phyloP scores from a whole-genome alignment of 2,797 vertebrate genomes.

The Synanceia verrucosa region DNA sequence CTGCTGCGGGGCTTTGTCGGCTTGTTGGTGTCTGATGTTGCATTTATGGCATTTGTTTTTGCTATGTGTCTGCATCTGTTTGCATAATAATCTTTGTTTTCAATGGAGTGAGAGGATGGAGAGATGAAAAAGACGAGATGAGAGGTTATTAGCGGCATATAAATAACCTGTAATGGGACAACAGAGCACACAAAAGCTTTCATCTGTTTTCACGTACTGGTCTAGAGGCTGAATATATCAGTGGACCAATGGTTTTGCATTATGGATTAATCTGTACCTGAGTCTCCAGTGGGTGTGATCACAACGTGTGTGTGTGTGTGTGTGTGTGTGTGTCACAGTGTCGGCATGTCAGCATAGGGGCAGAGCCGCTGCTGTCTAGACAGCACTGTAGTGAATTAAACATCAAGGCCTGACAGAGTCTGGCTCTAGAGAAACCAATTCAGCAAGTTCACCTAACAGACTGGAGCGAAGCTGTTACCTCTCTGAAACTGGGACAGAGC shows the following conservation, averaged over 20 bases:
- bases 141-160: slow-evolving; percentile 28
- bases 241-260: not conserved
- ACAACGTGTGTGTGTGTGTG: not conserved
- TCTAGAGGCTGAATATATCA: not conserved
- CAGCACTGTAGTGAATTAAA: slow-evolving; percentile 68
- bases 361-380: slow-evolving; percentile 66
- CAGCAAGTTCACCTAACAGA: slow-evolving; percentile 60
- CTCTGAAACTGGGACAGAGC: slow-evolving; percentile 54
- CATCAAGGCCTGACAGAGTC: slow-evolving; percentile 63
- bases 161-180: slow-evolving; percentile 23
- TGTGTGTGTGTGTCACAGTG: slow-evolving; percentile 43
- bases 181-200: not conserved
- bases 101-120: not conserved
- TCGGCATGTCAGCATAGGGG: slow-evolving; percentile 37
- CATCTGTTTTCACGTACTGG: slow-evolving; percentile 1
- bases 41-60: slow-evolving; percentile 10
- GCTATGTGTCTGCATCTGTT: slow-evolving; percentile 10
- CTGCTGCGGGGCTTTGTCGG: slow-evolving; percentile 1
- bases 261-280: not conserved
- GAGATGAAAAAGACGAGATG: slow-evolving; percentile 18
- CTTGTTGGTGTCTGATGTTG: slow-evolving; percentile 22
- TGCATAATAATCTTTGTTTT: slow-evolving; percentile 11
- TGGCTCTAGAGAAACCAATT: slow-evolving; percentile 59
- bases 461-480: slow-evolving; percentile 50
- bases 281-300: not conserved